Percentiles rank a stretch among this genome's conserved stretches.
phyloP scores from a whole-genome alignment of 2,113 vertebrate species.

The Lophius piscatorius region DNA sequence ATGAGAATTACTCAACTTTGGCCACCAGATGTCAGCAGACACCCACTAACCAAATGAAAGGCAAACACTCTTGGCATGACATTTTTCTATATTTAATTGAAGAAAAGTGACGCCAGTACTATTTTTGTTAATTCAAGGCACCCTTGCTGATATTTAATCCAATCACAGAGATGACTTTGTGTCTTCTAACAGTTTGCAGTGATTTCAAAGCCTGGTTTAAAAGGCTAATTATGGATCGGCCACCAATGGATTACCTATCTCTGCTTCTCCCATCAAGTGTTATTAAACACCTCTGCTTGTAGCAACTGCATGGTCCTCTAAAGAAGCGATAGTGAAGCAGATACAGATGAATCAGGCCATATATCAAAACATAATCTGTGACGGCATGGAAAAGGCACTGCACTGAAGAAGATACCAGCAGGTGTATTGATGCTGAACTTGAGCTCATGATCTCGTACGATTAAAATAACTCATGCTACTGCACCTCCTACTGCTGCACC shows the following conservation, averaged over 20 bases:
- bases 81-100: neutral
- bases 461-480: too few relatives aligned
- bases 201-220: conserved; percentile 17
- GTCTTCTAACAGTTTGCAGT: neutral
- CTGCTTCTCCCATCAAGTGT: conserved; percentile 18
- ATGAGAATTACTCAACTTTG: neutral
- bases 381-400: neutral
- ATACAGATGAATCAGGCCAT: conserved; percentile 5
- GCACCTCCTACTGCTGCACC: too few relatives aligned
- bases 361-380: conserved; percentile 20
- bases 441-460: too few relatives aligned
- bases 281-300: conserved; percentile 11
- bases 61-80: too few relatives aligned
- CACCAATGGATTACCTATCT: conserved; percentile 23
- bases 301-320: neutral
- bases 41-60: conserved; percentile 1
- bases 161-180: neutral
- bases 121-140: neutral
- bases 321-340: conserved; percentile 21
- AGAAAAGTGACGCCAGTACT: neutral
- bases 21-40: conserved; percentile 72
- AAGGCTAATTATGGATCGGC: conserved; percentile 21
- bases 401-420: too few relatives aligned
- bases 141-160: neutral
- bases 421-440: too few relatives aligned